Base-by-base conservation (phyloP, 1,140 invertebrate genomes). In the Grapholita molesta region DNA sequence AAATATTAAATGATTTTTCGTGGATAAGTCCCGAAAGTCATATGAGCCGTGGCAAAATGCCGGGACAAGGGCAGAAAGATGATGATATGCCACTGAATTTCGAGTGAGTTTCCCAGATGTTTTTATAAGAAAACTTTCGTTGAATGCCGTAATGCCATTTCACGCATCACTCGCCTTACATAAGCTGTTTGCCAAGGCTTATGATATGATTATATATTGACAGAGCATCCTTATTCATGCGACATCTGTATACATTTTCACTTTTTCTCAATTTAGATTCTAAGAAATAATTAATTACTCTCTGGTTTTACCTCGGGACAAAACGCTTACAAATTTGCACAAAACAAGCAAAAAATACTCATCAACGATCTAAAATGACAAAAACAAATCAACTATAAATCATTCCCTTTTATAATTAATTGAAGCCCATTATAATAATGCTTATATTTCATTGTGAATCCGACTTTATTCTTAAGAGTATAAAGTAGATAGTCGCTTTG, bases 321-420 rank as follows among this genome's bases (percentile, higher is more conserved):
- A 61, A 61, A 15, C 21, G 0, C 55, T 28, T 25, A 61, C 25
- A 30, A 61, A 30, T 30, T 61, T 15, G n/a, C 55, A 15, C 12
- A 30, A 61, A 28, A 28, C 55, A 30, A 57, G 24, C 24, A 15
- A 57, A 61, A 61, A 61, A 61, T 30, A 15, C 55, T 28, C 55
- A 61, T 21, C 42, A 18, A 48, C 18, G 21, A 48, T 61, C 55
- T n/a, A 28, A n/a, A 25, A 61, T 28, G 5, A 15, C 55, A 21
- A 61, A 61, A 61, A 61, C 55, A 61, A 61, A 61, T 61, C 15
- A n/a, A 2, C 55, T 15, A 61, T 61, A 30, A 28, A 61, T 61
- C 55, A 61, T 61, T 61, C 32, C 28, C 55, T 30, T 61, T 61
- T n/a, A 3, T 30, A 61, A 61, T 61, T 61, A 61, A 61, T 61